phyloP scores from a whole-genome alignment of 2,797 vertebrate genomes.

The Bucorvus abyssinicus region DNA sequence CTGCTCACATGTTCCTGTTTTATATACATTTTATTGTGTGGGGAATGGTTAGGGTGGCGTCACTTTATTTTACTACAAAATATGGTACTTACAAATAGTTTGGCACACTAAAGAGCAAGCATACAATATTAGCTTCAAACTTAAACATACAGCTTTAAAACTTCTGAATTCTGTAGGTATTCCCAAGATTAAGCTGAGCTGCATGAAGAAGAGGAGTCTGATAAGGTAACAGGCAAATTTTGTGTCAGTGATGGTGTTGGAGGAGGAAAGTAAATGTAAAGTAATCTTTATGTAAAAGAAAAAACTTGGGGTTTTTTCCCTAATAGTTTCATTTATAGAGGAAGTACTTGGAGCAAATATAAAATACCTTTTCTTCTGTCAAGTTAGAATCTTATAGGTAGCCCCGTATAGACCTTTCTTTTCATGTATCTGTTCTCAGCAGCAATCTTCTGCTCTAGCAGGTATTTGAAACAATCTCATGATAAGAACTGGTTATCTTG shows the following conservation, averaged over 20 bases:
- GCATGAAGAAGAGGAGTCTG: not conserved
- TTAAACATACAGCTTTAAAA: not conserved
- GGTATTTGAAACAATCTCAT: not conserved
- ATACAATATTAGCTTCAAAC: not conserved
- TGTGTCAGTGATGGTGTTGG: not conserved
- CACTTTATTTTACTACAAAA: not conserved
- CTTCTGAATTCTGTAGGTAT: not conserved
- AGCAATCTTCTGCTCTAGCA: not conserved
- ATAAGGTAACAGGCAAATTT: not conserved
- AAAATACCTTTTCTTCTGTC: not conserved
- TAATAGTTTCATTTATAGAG: not conserved
- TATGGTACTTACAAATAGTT: not conserved
- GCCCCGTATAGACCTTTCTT: not conserved
- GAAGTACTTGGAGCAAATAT: not conserved
- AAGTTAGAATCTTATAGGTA: not conserved
- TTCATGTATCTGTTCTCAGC: not conserved
- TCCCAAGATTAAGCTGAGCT: not conserved
- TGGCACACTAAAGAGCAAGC: not conserved
- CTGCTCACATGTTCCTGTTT: conserved; percentile 7
- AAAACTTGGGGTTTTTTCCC: not conserved
- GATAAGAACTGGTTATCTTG: not conserved
- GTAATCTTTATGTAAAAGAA: not conserved
- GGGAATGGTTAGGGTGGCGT: not conserved
- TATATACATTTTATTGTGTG: not conserved
- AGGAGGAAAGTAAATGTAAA: not conserved